phyloP scores from a whole-genome alignment of 2,113 vertebrate species.

The Gavia stellata region DNA sequence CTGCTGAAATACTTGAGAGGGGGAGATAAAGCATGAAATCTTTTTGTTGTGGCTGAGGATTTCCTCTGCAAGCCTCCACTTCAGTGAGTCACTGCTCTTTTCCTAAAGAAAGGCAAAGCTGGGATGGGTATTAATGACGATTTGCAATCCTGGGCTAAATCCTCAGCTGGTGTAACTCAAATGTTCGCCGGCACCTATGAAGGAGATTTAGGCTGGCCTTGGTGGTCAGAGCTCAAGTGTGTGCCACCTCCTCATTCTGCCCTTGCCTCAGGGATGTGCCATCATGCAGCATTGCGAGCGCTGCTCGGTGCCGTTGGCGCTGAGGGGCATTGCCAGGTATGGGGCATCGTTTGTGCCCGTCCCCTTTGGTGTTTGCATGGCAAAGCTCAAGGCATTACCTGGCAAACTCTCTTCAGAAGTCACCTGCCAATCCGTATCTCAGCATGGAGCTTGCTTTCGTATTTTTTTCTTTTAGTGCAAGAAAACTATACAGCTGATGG shows the following conservation, averaged over 20 bases:
- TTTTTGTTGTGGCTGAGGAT: constrained; percentile 53
- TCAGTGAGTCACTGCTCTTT: neutral
- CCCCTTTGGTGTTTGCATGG: neutral
- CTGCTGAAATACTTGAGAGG: constrained; percentile 45
- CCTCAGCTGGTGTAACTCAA: neutral
- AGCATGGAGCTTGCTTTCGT: neutral
- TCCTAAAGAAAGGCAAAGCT: neutral
- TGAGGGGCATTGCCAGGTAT: neutral
- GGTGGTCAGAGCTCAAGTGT: neutral
- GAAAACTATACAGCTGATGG: neutral
- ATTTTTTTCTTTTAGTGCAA: neutral
- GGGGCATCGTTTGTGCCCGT: fast-evolving
- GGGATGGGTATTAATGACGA: neutral
- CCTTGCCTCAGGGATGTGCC: neutral
- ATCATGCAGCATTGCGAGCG: fast-evolving
- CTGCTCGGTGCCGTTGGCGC: fast-evolving
- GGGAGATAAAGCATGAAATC: constrained; percentile 36
- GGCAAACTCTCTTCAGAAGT: neutral
- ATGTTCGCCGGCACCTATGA: fast-evolving
- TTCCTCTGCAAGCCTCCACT: constrained; percentile 34
- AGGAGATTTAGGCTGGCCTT: neutral
- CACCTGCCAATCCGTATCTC: neutral
- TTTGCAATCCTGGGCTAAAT: neutral
- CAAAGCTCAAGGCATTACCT: neutral
- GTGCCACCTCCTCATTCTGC: neutral